Conservation (phyloP, 2,888 invertebrate genomes). For the Drosophila mulleri region DNA sequence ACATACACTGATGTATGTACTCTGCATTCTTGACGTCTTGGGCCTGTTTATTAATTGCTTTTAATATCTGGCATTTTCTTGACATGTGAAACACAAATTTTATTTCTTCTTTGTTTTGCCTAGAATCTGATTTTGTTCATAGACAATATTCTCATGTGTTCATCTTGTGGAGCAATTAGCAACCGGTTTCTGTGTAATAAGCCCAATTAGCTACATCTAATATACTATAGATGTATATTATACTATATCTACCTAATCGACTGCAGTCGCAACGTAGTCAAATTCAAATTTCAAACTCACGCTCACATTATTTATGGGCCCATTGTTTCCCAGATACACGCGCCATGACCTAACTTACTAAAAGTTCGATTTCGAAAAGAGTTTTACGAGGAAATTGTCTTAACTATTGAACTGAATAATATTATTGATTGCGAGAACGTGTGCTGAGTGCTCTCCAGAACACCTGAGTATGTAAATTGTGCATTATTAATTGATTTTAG, state of each 20-base stretch:
- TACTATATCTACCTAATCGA: constrained; percentile 31
- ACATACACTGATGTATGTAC: constrained; percentile 13
- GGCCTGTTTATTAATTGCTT: constrained; percentile 52
- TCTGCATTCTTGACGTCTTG: constrained; percentile 60
- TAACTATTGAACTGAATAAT: constrained; percentile 4
- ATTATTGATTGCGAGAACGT: constrained; percentile 11
- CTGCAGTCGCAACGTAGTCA: constrained; percentile 29
- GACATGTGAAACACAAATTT: constrained; percentile 9
- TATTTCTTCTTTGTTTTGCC: constrained; percentile 10
- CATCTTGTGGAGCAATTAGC: constrained; percentile 45
- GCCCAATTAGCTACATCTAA: constrained; percentile 36
- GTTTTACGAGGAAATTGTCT: constrained; percentile 18
- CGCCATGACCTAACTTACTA: constrained; percentile 73
- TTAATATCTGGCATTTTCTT: constrained; percentile 42
- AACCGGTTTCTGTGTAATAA: constrained; percentile 68
- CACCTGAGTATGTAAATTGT: constrained; percentile 9
- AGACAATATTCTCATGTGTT: constrained; percentile 17
- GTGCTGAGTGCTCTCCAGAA: constrained; percentile 7
- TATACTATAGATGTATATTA: neutral
- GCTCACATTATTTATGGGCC: constrained; percentile 59
- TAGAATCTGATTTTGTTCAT: constrained; percentile 1
- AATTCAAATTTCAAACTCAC: constrained; percentile 47
- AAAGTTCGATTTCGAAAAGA: constrained; percentile 8
- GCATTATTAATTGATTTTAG: neutral
- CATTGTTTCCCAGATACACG: constrained; percentile 58